These are phyloP conservation scores for Limnephilus rhombicus DNA, from an alignment of 2,888 invertebrate species.

Conservation along the genomic window DNA sequence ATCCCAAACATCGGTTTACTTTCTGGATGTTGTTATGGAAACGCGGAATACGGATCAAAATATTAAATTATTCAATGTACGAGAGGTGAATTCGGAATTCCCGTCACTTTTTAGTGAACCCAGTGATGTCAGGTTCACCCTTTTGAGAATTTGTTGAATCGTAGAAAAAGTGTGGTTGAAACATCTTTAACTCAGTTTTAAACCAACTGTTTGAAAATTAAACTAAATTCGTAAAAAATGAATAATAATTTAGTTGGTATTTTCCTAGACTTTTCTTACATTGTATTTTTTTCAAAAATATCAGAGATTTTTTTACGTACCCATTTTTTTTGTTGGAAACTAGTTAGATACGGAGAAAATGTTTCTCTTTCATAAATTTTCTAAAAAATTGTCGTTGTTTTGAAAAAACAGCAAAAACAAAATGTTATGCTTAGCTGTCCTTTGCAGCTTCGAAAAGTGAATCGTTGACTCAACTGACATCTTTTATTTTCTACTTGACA, in stretches of 20 bases:
- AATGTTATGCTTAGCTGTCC: background rate
- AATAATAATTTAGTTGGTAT: too few relatives aligned
- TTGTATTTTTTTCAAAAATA: background rate
- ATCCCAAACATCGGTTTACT: background rate
- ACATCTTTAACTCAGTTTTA: background rate
- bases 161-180: background rate
- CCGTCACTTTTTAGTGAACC: background rate
- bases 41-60: background rate
- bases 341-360: background rate
- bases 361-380: background rate
- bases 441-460: background rate
- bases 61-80: constrained; percentile 2
- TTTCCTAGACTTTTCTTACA: background rate
- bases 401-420: background rate
- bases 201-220: background rate
- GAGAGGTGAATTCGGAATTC: background rate
- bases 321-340: background rate
- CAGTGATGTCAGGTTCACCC: background rate
- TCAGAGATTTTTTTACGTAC: background rate
- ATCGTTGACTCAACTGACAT: background rate
- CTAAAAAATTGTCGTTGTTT: background rate
- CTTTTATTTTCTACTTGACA: background rate
- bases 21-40: background rate
- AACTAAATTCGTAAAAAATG: background rate
- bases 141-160: background rate